Base-by-base conservation (phyloP, 1,140 invertebrate genomes). In the Cardiocondyla obscurior region DNA sequence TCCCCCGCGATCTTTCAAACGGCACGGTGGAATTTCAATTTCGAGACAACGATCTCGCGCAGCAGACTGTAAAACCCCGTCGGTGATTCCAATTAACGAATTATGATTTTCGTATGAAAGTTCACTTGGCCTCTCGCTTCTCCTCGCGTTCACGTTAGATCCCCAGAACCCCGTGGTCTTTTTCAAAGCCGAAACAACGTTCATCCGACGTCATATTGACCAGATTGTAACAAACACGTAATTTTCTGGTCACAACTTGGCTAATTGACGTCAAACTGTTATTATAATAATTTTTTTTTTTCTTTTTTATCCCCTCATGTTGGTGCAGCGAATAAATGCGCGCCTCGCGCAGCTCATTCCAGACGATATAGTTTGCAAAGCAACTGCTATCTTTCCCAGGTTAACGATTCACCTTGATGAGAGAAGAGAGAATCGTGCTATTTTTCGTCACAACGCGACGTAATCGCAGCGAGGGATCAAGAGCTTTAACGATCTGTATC, bases 11-110 rank as follows among this genome's bases (percentile, higher is more conserved):
- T 62, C 58, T 6, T 25, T 39, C 19, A 62, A 39, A 62, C 33
- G 33, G 33, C 7, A 39, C n/a, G 30, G 4, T n/a, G 6, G 57
- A 60, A 60, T 19, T 60, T 60, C 6, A 62, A 62, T 62, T 42
- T 62, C 19, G 1, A 16, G 25, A 12, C 14, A n/a, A 42, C 8
- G 22, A 28, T 65, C 19, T 19, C n/a, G 19, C 14, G 58, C 10
- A 39, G 42, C 58, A 14, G 33, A 22, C 33, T 42, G 58, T 58
- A 58, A 33, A 58, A n/a, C n/a, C 42, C 22, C 33, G 51, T 42
- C 3, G 51, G 16, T n/a, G 22, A 39, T 69, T 42, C 7, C 53
- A 53, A 79, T 69, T 79, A 55, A 55, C 55, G 42, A 73, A 79
- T 79, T 55, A 30, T 1, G 28, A 19, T 53, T 53, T 53, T 79